Evolutionary conservation across 2,888 invertebrate species (phyloP), one percentile per base, ranked within the genome.

Genomic region (Apodemia mormo): DNA sequence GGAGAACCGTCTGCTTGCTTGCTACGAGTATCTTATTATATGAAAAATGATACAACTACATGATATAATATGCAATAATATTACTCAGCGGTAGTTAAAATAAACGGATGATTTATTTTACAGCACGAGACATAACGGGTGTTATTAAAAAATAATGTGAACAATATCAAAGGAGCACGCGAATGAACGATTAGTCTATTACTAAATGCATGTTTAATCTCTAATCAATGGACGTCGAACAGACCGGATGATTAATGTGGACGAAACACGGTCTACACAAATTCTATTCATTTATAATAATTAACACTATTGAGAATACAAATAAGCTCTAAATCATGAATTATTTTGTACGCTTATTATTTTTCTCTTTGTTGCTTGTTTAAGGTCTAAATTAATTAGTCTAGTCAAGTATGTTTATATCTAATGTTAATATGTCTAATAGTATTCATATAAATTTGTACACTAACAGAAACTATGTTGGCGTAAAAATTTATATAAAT

Each of bases 141-240:
- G 78, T 80, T 79, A 78, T 81, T 73, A 74, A 74, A 82, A 84
- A 79, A 78, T 78, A 79, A 81, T 77, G 76, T 75, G 75, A 77
- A 79, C 76, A 79, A 80, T 80, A 80, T 81, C 79, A 80, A 78
- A 79, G 75, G 72, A 76, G 76, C 88, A 89, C 88, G 89, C 89
- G 78, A 89, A 80, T 71, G 74, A 76, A 80, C 87, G 83, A 88
- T 89, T 89, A 86, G 84, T 81, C 78, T 78, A 80, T 85, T 85
- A 86, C 87, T 85, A 86, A 87, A 86, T 81, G 82, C 83, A 82
- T 86, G 84, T 84, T 85, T 85, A 84, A 88, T 84, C 81, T 79
- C 78, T 80, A 85, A 84, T 86, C 86, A 85, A 88, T 86, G 80
- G 81, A 80, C 82, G 78, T 79, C 84, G 83, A 87, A 87, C 84